Conservation (phyloP, 2,888 invertebrate species). For the Miltochrista miniata region DNA sequence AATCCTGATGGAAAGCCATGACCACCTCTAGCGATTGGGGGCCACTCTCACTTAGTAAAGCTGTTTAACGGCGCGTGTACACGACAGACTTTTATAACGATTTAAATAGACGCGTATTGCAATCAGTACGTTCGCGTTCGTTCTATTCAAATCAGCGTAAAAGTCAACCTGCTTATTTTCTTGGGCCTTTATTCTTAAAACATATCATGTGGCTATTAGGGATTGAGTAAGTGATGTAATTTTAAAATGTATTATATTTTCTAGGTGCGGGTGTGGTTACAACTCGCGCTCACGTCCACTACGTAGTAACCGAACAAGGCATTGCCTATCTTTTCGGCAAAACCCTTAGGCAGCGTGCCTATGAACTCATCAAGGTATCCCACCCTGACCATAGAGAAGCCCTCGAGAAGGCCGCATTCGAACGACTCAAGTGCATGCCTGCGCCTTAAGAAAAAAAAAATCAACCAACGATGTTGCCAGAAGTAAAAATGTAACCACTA, state of each 20-base stretch:
- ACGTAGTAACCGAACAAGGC: constrained; percentile 96
- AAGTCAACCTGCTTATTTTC: too few species aligned
- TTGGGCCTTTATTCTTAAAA: too few species aligned
- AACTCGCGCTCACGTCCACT: constrained; percentile 95
- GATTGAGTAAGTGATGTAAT: too few species aligned
- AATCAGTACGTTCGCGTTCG: too few species aligned
- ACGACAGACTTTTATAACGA: too few species aligned
- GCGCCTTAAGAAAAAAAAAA: constrained; percentile 72
- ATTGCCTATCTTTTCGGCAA: constrained; percentile 96
- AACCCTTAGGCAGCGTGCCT: constrained; percentile 93
- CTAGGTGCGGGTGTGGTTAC: constrained; percentile 97
- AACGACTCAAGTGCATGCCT: constrained; percentile 91
- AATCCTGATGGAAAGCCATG: too few species aligned
- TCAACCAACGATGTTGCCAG: neutral
- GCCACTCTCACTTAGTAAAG: too few species aligned
- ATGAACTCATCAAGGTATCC: constrained; percentile 94
- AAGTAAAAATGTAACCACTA: neutral
- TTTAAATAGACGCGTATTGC: too few species aligned
- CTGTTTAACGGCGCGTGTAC: too few species aligned
- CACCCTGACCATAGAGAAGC: constrained; percentile 94
- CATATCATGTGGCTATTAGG: too few species aligned
- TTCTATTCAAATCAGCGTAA: too few species aligned
- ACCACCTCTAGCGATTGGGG: too few species aligned
- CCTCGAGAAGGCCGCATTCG: constrained; percentile 94
- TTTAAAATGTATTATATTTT: neutral